Percentiles rank a stretch among this genome's conserved stretches.
Evolutionary conservation across 2,888 invertebrate genomes (phyloP).

Genomic region (Oegoconia quadripuncta): DNA sequence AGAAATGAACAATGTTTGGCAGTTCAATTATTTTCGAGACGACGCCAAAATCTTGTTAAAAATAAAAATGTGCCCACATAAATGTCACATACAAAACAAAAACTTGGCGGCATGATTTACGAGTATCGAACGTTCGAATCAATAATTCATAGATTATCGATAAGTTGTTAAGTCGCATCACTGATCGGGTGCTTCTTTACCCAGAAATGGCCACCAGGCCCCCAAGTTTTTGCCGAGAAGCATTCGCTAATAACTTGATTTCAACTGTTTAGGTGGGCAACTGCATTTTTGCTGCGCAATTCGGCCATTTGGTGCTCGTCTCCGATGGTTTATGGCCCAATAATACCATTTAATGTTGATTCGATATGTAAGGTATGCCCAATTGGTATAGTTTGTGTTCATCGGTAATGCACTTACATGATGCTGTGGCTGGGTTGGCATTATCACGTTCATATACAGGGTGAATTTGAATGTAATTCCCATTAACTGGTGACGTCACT

Average conservation of each 20-base stretch:
- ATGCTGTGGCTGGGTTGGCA: background rate
- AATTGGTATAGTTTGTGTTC: too few species aligned
- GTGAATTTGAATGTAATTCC: too few species aligned
- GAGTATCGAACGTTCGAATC: background rate
- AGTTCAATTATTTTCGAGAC: too few species aligned
- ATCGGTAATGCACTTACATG: too few species aligned
- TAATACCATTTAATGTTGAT: constrained; percentile 1
- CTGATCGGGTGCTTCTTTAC: constrained; percentile 32
- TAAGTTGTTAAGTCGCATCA: constrained; percentile 26
- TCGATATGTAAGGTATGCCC: background rate
- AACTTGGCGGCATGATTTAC: too few species aligned
- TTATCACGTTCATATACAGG: too few species aligned
- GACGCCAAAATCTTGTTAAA: too few species aligned
- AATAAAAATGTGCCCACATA: too few species aligned
- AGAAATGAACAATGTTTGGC: too few species aligned
- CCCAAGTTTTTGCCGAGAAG: constrained; percentile 43
- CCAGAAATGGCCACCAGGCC: constrained; percentile 55
- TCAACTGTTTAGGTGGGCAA: constrained; percentile 40
- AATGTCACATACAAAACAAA: too few species aligned
- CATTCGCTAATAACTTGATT: constrained; percentile 71
- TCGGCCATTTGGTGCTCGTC: too few species aligned
- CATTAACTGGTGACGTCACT: too few species aligned
- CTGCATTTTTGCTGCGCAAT: constrained; percentile 22
- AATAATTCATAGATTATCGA: constrained; percentile 20
- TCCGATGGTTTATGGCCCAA: background rate